Base-by-base conservation (phyloP, 2,113 vertebrate species). In the Chaenocephalus aceratus region DNA sequence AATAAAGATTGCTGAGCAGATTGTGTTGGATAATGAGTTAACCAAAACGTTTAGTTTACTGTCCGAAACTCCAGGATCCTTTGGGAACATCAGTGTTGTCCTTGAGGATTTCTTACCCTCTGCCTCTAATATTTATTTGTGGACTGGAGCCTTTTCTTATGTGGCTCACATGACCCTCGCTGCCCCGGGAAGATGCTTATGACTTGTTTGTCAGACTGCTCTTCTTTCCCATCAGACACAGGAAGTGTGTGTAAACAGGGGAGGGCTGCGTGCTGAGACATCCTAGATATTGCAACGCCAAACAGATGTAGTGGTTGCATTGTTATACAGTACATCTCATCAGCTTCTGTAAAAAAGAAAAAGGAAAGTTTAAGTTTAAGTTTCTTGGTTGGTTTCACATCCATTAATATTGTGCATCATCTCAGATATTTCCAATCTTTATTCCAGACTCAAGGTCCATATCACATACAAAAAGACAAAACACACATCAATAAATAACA, bases 211-310 rank as follows among this genome's bases (percentile, higher is more conserved):
- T 91, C 85, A 80, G 83, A 84, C 69, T 80, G 70, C 77, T 84
- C 75, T 44, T 74, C 89, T 91, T 94, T 94, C 92, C 92, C 91
- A 92, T 90, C 90, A 88, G 65, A 91, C 77, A 87, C 91, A 91
- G 92, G 91, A 94, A 86, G 56, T 89, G 84, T 75, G 66, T 67
- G 72, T 86, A 91, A 86, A 64, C 56, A 86, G 68, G 82, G 83
- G 82, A 74, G 60, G 72, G 69, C 73, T 73, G 51, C 88, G 85
- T 51, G 75, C 72, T 72, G 86, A 72, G 76, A 65, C 64, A 45
- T 82, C 45, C 59, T 77, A 51, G 81, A 70, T 74, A 65, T 62
- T 78, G 60, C 15, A 80, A 45, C 67, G 18, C 44, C 59, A 77
- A 88, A 79, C 86, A 89, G 82, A 88, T 89, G 74, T 64, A 71